These are phyloP conservation scores for Symphodus melops DNA, from an alignment of 2,113 vertebrate species.

Conservation along the genomic window DNA sequence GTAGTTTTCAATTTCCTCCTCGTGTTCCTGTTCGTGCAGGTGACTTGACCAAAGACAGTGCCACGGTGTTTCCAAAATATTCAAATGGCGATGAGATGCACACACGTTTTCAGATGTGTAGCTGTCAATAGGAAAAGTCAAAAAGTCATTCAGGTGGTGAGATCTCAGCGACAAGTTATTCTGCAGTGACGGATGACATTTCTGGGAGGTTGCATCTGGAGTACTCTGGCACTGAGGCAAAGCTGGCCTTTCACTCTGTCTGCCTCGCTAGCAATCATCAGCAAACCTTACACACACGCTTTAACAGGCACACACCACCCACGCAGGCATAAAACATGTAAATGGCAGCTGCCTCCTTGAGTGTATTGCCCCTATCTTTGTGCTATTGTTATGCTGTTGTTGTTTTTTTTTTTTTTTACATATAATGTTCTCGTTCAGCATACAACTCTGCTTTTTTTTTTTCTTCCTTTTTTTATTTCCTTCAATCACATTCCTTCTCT, in stretches of 20 bases:
- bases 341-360: slow-evolving; percentile 52
- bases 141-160: slow-evolving; percentile 71
- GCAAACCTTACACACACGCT: slow-evolving; percentile 22
- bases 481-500: not conserved
- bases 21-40: slow-evolving; percentile 6
- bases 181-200: slow-evolving; percentile 79
- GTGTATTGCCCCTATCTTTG: slow-evolving; percentile 14
- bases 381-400: slow-evolving; percentile 9
- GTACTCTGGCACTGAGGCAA: slow-evolving; percentile 62
- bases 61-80: slow-evolving; percentile 29
- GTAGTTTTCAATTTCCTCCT: not conserved
- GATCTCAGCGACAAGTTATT: slow-evolving; percentile 72
- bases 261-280: slow-evolving; percentile 70
- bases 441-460: not conserved
- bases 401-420: slow-evolving; percentile 1
- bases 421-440: not conserved
- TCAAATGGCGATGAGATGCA: slow-evolving; percentile 39
- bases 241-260: slow-evolving; percentile 74
- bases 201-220: slow-evolving; percentile 71
- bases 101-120: slow-evolving; percentile 27
- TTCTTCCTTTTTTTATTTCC: too few relatives aligned
- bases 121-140: slow-evolving; percentile 67
- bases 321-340: slow-evolving; percentile 40
- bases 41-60: not conserved
- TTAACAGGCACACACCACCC: slow-evolving; percentile 19